phyloP scores from a whole-genome alignment of 2,797 vertebrate genomes.

The Apodemus agrarius region DNA sequence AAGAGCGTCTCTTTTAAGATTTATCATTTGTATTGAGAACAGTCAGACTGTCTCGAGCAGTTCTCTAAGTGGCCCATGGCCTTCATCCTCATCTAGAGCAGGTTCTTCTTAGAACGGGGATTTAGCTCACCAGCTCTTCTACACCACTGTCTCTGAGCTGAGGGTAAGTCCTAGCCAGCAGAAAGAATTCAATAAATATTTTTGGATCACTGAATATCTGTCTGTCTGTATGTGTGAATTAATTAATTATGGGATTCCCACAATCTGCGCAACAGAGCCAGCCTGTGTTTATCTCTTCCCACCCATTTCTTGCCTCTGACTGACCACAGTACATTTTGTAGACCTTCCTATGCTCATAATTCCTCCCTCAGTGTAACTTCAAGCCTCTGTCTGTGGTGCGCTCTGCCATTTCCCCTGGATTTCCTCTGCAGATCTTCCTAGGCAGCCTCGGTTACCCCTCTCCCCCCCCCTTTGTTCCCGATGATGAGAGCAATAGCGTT shows the following conservation, averaged over 20 bases:
- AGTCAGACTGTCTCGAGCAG: background rate
- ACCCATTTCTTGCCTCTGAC: background rate
- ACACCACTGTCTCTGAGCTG: background rate
- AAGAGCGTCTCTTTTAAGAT: background rate
- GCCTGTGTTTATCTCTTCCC: background rate
- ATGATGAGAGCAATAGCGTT: background rate
- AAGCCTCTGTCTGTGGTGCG: rapidly evolving
- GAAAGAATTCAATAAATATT: background rate
- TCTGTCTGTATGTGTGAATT: background rate
- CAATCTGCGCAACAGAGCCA: background rate
- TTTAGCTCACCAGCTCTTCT: background rate
- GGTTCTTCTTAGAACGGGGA: background rate
- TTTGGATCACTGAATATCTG: background rate
- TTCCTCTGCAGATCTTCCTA: background rate
- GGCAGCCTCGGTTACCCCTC: too few species aligned
- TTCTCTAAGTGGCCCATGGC: background rate
- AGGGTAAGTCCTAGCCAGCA: background rate
- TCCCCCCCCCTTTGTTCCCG: background rate
- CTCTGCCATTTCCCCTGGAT: too few species aligned
- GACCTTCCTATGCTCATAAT: too few species aligned
- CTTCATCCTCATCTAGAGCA: background rate
- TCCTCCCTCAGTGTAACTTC: background rate
- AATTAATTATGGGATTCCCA: background rate
- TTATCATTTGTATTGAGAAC: background rate
- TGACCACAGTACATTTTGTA: too few species aligned